A percentile compares a stretch with the other conserved stretches of the same genome.
phyloP scores from a whole-genome alignment of 1,140 invertebrate species.

The Coenobita brevimanus region DNA sequence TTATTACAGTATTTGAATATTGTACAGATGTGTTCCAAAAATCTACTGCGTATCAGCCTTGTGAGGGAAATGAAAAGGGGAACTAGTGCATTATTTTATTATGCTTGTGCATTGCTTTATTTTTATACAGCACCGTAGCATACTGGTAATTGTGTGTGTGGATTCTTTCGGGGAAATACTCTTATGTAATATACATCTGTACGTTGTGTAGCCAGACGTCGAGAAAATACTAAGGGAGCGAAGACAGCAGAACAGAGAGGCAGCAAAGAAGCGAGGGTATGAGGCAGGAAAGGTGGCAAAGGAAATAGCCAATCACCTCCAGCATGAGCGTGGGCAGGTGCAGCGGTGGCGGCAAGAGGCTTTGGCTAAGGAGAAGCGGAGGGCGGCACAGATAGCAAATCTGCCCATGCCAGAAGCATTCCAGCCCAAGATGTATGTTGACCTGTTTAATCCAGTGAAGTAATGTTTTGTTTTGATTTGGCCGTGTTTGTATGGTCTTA shows the following conservation, averaged over 20 bases:
- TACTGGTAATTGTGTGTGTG: too few species aligned
- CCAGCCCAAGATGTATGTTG: conserved; percentile 3
- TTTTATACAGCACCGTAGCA: too few species aligned
- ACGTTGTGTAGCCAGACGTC: neutral
- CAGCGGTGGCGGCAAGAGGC: conserved; percentile 1
- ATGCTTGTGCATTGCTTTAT: neutral
- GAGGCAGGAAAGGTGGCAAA: neutral
- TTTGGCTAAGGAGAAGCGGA: neutral
- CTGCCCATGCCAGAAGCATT: conserved; percentile 1
- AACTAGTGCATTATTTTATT: too few species aligned
- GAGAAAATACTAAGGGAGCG: neutral
- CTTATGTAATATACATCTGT: too few species aligned
- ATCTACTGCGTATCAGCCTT: too few species aligned
- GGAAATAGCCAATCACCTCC: neutral
- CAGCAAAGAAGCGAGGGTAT: neutral
- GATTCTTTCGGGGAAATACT: too few species aligned
- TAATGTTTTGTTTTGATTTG: too few species aligned
- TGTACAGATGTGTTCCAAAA: too few species aligned
- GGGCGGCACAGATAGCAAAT: neutral
- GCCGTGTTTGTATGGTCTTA: too few species aligned
- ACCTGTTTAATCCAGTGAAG: neutral
- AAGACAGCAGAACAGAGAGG: neutral
- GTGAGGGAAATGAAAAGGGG: too few species aligned
- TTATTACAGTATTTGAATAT: too few species aligned
- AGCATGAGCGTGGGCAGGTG: neutral